Evolutionary conservation across 2,888 invertebrate genomes (phyloP).

Genomic region (Lysandra bellargus): DNA sequence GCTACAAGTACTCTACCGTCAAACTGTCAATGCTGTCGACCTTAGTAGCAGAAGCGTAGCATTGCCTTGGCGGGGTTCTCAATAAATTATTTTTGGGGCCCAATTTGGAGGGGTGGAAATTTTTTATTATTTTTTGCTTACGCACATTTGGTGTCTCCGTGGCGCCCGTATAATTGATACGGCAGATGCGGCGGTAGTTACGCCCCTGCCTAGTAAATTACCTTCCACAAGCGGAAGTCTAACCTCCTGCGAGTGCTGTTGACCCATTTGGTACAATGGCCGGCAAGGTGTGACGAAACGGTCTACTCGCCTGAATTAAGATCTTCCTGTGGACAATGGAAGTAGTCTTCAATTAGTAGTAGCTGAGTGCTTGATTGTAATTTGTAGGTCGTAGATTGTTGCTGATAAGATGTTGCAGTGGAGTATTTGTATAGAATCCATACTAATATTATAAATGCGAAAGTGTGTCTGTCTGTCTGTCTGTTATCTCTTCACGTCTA

Average conservation of each 20-base stretch:
- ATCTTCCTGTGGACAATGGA: constrained; percentile 14
- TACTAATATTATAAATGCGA: too few species aligned
- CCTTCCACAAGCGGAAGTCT: neutral
- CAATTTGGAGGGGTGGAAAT: too few species aligned
- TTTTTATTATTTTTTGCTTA: too few species aligned
- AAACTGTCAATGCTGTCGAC: too few species aligned
- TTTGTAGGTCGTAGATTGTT: neutral
- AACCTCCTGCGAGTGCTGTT: constrained; percentile 3
- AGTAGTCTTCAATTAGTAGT: neutral
- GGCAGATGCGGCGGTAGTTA: too few species aligned
- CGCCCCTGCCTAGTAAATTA: neutral
- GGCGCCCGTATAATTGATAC: neutral
- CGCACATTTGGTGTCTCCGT: too few species aligned
- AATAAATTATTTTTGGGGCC: too few species aligned
- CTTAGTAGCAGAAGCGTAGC: too few species aligned
- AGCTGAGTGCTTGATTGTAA: neutral
- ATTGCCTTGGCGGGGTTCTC: too few species aligned
- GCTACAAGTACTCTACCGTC: too few species aligned
- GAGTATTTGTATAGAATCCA: neutral
- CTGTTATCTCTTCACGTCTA: too few species aligned
- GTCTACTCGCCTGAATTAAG: neutral
- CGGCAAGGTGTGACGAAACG: constrained; percentile 5
- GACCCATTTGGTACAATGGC: constrained; percentile 17
- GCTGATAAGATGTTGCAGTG: neutral
- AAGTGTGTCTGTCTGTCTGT: too few species aligned